phyloP scores from a whole-genome alignment of 2,113 vertebrate genomes.

The Arothron firmamentum region DNA sequence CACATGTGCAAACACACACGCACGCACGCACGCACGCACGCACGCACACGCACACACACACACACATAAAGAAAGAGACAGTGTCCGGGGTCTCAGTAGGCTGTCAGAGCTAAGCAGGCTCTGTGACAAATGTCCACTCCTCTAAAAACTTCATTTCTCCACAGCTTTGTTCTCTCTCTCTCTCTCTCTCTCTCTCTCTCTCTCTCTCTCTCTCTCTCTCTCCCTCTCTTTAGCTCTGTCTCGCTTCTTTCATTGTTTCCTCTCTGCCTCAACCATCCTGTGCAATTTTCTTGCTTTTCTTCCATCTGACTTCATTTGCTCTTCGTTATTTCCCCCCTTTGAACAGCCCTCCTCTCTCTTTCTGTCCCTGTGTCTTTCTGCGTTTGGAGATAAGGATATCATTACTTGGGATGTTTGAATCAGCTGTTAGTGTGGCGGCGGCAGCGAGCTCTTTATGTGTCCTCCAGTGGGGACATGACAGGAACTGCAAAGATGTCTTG shows the following conservation, averaged over 20 bases:
- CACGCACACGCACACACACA: constrained; percentile 24
- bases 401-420: constrained; percentile 42
- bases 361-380: constrained; percentile 26
- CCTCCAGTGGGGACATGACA: not conserved
- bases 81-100: constrained; percentile 36
- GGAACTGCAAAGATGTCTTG: not conserved
- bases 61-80: constrained; percentile 24
- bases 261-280: constrained; percentile 19
- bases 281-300: constrained; percentile 5
- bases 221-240: too few species aligned
- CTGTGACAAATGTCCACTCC: constrained; percentile 24
- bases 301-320: constrained; percentile 27
- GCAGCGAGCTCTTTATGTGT: not conserved
- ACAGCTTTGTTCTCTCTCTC: not conserved
- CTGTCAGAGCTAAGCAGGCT: constrained; percentile 19
- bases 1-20: constrained; percentile 17
- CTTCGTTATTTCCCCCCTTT: not conserved
- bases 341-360: not conserved
- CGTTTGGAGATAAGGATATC: constrained; percentile 43
- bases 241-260: not conserved
- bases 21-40: constrained; percentile 13
- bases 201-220: not conserved
- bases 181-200: constrained; percentile 1
- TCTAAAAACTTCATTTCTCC: constrained; percentile 17
- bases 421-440: constrained; percentile 7